Conservation (phyloP, 2,113 vertebrate genomes). For the Laterallus jamaicensis region DNA sequence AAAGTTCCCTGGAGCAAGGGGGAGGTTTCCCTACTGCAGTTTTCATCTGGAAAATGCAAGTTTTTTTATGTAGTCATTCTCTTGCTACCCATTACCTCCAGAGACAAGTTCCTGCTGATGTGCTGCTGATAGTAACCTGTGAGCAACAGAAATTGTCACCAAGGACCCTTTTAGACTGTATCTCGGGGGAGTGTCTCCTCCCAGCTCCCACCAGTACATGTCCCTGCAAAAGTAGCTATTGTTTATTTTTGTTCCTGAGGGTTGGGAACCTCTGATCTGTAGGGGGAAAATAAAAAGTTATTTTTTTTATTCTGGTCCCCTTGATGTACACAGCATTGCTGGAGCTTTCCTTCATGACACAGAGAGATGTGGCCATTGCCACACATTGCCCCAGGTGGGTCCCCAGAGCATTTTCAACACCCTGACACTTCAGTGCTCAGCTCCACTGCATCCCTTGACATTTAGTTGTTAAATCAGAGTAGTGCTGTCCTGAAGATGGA, state of each 20-base stretch:
- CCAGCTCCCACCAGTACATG: neutral
- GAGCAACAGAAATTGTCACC: neutral
- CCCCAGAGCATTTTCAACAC: neutral
- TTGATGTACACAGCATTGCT: neutral
- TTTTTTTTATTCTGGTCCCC: neutral
- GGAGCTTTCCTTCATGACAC: neutral
- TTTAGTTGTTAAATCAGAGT: neutral
- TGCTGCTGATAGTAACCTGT: neutral
- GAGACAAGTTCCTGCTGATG: neutral
- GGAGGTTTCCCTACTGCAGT: neutral
- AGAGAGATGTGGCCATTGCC: neutral
- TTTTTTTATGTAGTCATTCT: neutral
- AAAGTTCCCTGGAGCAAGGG: neutral
- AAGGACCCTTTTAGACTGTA: neutral
- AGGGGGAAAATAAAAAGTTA: no score
- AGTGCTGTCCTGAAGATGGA: neutral
- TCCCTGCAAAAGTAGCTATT: neutral
- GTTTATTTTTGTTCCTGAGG: neutral
- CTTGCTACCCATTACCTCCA: neutral
- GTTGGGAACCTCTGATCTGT: neutral
- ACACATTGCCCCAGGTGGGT: rapidly evolving
- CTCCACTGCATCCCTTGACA: neutral
- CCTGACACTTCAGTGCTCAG: neutral
- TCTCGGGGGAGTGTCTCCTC: neutral
- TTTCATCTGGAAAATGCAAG: neutral